A percentile compares a stretch with the other conserved stretches of the same genome.
Conservation (phyloP, 2,888 invertebrate genomes). For the Cosmia trapezina region DNA sequence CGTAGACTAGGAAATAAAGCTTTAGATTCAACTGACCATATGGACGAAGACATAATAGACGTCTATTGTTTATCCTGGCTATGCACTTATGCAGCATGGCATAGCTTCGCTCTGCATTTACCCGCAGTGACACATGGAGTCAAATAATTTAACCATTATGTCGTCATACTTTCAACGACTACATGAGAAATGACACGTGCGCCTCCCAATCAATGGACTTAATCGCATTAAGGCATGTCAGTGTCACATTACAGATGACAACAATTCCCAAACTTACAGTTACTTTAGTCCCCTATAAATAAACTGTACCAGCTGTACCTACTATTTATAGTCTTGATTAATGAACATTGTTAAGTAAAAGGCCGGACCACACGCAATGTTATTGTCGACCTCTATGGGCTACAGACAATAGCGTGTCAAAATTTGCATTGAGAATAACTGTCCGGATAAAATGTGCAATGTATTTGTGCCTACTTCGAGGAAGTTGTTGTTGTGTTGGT, state of each 20-base stretch:
- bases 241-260: not conserved
- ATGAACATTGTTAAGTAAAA: constrained; percentile 37
- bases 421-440: constrained; percentile 47
- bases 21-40: not conserved
- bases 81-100: not conserved
- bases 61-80: not conserved
- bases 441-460: constrained; percentile 25
- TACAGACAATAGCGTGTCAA: constrained; percentile 42
- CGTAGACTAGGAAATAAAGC: not conserved
- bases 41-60: not conserved
- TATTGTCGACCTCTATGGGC: constrained; percentile 34
- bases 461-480: constrained; percentile 7
- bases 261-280: not conserved
- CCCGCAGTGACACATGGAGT: not conserved
- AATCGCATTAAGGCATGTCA: constrained; percentile 1
- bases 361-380: constrained; percentile 51
- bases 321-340: constrained; percentile 24
- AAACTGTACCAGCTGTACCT: constrained; percentile 3
- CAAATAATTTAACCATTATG: constrained; percentile 7
- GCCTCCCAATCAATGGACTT: not conserved
- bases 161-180: not conserved
- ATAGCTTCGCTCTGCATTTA: not conserved
- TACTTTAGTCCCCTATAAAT: not conserved
- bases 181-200: constrained; percentile 15
- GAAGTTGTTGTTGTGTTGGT: not conserved